Percentiles rank a stretch among this genome's conserved stretches.
phyloP scores from a whole-genome alignment of 2,113 vertebrate genomes.

The Laticauda colubrina region DNA sequence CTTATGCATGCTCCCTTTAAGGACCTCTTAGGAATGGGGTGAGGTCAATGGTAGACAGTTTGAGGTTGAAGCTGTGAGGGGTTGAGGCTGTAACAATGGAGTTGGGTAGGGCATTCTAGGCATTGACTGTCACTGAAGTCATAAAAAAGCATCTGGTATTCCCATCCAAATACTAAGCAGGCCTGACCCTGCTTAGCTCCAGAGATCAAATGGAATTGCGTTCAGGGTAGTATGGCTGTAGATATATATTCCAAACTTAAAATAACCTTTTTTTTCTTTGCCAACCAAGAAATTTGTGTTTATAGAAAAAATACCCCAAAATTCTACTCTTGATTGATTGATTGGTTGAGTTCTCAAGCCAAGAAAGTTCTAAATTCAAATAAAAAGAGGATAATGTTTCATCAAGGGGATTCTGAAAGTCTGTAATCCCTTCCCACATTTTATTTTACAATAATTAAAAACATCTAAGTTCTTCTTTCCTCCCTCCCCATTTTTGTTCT shows the following conservation, averaged over 20 bases:
- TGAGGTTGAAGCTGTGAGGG: too few relatives aligned
- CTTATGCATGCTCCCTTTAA: too few relatives aligned
- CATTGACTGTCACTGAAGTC: too few relatives aligned
- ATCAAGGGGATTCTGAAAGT: background rate
- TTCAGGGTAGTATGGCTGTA: too few relatives aligned
- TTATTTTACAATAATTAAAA: background rate
- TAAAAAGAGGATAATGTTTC: background rate
- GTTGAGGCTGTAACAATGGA: too few relatives aligned
- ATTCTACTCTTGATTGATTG: background rate
- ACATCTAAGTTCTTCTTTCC: background rate
- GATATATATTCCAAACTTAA: background rate
- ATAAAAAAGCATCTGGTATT: too few relatives aligned
- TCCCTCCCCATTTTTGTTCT: background rate
- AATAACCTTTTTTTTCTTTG: background rate
- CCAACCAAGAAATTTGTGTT: background rate
- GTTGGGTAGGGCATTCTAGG: too few relatives aligned
- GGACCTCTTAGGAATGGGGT: too few relatives aligned
- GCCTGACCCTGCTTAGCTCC: too few relatives aligned
- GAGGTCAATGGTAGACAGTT: too few relatives aligned
- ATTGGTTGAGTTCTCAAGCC: background rate
- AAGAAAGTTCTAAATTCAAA: background rate
- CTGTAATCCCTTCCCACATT: background rate
- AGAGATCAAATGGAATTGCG: too few relatives aligned
- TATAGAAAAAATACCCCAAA: background rate
- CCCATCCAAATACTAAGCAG: too few relatives aligned